Percentiles rank a stretch among this genome's conserved stretches.
phyloP scores from a whole-genome alignment of 1,140 invertebrate genomes.

The Drosophila sp. region DNA sequence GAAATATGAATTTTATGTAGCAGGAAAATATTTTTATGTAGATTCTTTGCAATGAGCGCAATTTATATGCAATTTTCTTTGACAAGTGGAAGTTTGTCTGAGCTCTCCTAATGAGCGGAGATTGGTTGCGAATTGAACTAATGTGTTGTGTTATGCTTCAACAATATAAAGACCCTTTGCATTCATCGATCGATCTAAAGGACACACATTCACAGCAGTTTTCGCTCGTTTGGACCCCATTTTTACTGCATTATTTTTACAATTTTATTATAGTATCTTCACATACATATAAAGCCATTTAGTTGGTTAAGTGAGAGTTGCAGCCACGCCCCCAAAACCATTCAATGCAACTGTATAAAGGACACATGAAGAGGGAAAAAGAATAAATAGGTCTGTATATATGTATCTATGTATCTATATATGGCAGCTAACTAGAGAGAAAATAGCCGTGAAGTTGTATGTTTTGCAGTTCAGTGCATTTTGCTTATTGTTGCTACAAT shows the following conservation, averaged over 20 bases:
- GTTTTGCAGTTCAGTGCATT: slow-evolving; percentile 65
- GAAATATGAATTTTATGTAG: slow-evolving; percentile 64
- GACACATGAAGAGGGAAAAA: not conserved
- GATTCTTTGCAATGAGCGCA: slow-evolving; percentile 66
- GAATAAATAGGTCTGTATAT: slow-evolving; percentile 11
- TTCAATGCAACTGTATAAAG: slow-evolving; percentile 3
- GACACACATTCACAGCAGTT: not conserved
- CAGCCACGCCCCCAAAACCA: slow-evolving; percentile 9
- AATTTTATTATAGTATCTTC: slow-evolving; percentile 46
- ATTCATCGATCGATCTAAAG: not conserved
- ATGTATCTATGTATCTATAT: slow-evolving; percentile 46
- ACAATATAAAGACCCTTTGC: not conserved
- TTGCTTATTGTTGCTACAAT: slow-evolving; percentile 61
- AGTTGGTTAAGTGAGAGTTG: slow-evolving; percentile 52
- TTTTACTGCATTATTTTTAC: slow-evolving; percentile 8
- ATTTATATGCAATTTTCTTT: slow-evolving; percentile 74
- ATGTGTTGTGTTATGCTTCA: not conserved
- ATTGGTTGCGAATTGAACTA: not conserved
- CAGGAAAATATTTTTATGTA: slow-evolving; percentile 64
- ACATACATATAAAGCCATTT: slow-evolving; percentile 56
- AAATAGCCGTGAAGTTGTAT: slow-evolving; percentile 73
- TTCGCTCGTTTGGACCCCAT: not conserved
- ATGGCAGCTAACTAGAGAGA: slow-evolving; percentile 69
- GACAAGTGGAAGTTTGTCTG: slow-evolving; percentile 18
- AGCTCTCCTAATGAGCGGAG: not conserved